phyloP scores from a whole-genome alignment of 2,888 invertebrate genomes.

The Eumerus sabulonum region DNA sequence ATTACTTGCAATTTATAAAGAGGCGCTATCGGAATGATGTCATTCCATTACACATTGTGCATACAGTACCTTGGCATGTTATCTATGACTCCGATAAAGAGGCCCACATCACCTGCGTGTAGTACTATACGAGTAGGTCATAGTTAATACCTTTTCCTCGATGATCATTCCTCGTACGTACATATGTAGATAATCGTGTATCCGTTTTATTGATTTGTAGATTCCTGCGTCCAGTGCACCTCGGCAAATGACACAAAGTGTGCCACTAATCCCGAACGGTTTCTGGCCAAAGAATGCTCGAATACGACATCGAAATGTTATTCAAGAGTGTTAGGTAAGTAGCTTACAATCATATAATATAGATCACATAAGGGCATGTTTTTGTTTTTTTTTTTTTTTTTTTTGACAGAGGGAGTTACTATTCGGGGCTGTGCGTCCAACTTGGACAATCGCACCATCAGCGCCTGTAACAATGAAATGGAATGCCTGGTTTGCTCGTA shows the following conservation, averaged over 20 bases:
- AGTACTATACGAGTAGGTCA: too few species aligned
- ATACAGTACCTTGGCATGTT: too few species aligned
- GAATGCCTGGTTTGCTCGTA: conserved; percentile 73
- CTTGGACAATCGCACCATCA: conserved; percentile 72
- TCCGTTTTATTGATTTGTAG: conserved; percentile 63
- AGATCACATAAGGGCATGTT: too few species aligned
- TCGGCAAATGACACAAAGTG: conserved; percentile 73
- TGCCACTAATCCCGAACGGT: conserved; percentile 73
- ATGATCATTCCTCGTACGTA: too few species aligned
- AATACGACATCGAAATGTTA: conserved; percentile 73
- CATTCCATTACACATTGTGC: too few species aligned
- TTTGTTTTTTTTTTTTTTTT: not conserved
- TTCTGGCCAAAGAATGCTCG: conserved; percentile 73
- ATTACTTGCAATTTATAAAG: too few species aligned
- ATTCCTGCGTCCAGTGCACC: conserved; percentile 75
- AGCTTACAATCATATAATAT: not conserved
- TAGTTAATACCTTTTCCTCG: too few species aligned
- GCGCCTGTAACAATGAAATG: conserved; percentile 74
- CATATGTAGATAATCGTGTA: not conserved
- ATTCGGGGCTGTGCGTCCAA: conserved; percentile 75
- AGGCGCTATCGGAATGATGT: too few species aligned
- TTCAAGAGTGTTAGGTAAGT: conserved; percentile 72
- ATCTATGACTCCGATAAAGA: too few species aligned
- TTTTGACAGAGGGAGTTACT: conserved; percentile 73
- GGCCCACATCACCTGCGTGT: too few species aligned